Percentiles rank a stretch among this genome's conserved stretches.
Evolutionary conservation across 2,888 invertebrate genomes (phyloP).

Genomic region (Trisateles emortualis): DNA sequence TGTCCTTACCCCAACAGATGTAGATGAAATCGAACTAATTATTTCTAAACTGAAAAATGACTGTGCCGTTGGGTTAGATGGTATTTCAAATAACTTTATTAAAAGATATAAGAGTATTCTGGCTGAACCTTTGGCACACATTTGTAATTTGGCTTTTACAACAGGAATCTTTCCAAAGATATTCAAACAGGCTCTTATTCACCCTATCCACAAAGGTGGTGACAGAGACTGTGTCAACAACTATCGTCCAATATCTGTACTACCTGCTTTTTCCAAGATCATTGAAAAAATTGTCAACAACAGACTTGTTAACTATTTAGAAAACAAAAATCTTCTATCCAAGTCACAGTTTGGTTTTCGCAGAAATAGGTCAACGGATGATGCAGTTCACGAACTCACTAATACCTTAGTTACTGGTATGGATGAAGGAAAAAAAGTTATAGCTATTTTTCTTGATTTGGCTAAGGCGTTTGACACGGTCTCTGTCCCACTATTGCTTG

Average conservation of each 20-base stretch:
- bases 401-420: background rate
- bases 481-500: too few species aligned
- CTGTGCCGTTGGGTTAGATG: too few species aligned
- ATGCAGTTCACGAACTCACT: background rate
- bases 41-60: too few species aligned
- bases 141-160: background rate
- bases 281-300: background rate
- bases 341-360: background rate
- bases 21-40: too few species aligned
- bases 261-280: background rate
- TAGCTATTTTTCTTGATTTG: background rate
- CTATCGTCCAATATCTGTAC: background rate
- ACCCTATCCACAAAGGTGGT: conserved; percentile 1
- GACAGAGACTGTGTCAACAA: background rate
- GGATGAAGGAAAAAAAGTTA: background rate
- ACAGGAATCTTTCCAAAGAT: background rate
- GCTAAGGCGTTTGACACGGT: conserved; percentile 1
- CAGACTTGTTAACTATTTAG: background rate
- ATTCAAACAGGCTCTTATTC: background rate
- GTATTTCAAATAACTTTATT: too few species aligned
- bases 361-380: background rate
- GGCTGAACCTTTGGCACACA: background rate
- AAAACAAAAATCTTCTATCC: background rate
- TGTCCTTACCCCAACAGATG: too few species aligned
- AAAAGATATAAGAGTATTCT: background rate